Evolutionary conservation across 2,888 invertebrate genomes (phyloP).

Genomic region (Meteorus cinctellus): DNA sequence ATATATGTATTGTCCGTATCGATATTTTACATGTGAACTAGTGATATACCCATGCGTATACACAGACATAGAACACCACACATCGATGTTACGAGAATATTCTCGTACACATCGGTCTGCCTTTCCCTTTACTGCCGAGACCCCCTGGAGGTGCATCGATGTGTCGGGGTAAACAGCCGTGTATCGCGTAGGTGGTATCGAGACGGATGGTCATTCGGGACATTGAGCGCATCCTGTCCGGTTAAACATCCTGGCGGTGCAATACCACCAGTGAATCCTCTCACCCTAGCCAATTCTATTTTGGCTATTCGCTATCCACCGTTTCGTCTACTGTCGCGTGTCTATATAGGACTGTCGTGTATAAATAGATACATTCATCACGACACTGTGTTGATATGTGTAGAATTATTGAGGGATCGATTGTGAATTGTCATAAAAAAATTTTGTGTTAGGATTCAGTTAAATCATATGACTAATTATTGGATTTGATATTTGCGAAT

Average conservation of each 20-base stretch:
- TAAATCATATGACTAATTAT: too few relatives aligned
- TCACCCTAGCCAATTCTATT: conserved; percentile 45
- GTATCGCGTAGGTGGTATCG: conserved; percentile 56
- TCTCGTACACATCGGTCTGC: conserved; percentile 19
- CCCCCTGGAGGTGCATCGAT: conserved; percentile 37
- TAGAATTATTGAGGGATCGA: too few relatives aligned
- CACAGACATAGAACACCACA: conserved; percentile 5
- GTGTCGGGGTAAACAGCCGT: conserved; percentile 40
- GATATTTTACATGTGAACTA: not conserved
- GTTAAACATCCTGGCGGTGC: conserved; percentile 64
- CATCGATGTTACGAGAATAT: conserved; percentile 34
- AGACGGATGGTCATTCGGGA: conserved; percentile 69
- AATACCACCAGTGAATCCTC: conserved; percentile 41
- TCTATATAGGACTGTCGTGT: not conserved
- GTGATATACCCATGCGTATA: conserved; percentile 8
- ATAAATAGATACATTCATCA: conserved; percentile 5
- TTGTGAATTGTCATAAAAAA: too few relatives aligned
- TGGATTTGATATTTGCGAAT: too few relatives aligned
- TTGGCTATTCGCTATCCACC: conserved; percentile 15
- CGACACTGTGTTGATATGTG: not conserved
- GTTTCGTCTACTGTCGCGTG: not conserved
- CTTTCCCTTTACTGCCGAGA: not conserved
- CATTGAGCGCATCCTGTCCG: conserved; percentile 67
- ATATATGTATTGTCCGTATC: not conserved
- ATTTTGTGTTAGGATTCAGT: too few relatives aligned